These are phyloP conservation scores for Neuroterus valhalla DNA, from an alignment of 1,140 invertebrate genomes.

Conservation along the genomic window DNA sequence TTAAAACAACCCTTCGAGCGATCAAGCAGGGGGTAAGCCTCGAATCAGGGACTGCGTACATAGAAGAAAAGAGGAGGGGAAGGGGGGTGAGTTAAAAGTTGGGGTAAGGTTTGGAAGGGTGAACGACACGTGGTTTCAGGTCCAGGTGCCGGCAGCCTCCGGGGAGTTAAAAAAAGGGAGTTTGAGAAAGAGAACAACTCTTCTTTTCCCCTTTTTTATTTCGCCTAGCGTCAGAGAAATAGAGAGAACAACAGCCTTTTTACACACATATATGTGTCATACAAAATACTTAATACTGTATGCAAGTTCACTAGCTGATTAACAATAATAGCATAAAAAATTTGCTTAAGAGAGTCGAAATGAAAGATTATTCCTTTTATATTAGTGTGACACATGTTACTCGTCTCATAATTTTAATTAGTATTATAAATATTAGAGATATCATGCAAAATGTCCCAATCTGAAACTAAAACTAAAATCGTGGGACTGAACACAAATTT, in stretches of 20 bases:
- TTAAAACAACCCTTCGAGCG: constrained; percentile 74
- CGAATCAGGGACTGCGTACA: constrained; percentile 56
- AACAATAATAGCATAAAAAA: too few relatives aligned
- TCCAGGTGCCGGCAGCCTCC: constrained; percentile 65
- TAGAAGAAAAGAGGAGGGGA: constrained; percentile 55
- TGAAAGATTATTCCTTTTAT: too few relatives aligned
- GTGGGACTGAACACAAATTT: too few relatives aligned
- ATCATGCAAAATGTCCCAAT: too few relatives aligned
- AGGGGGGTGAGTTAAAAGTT: constrained; percentile 68
- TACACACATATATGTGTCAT: too few relatives aligned
- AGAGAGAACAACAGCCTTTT: neutral
- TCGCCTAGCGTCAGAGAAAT: neutral
- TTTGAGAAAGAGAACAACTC: constrained; percentile 53
- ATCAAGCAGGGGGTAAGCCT: constrained; percentile 63
- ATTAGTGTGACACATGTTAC: too few relatives aligned
- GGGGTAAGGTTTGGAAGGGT: constrained; percentile 69
- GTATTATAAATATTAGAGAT: too few relatives aligned
- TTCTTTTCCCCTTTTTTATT: constrained; percentile 37
- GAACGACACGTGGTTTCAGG: constrained; percentile 63
- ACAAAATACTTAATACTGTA: too few relatives aligned
- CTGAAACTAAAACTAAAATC: too few relatives aligned
- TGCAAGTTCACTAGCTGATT: too few relatives aligned
- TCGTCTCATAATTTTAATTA: too few relatives aligned
- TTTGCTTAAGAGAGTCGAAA: too few relatives aligned
- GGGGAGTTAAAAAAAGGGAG: constrained; percentile 64